Evolutionary conservation across 2,797 vertebrate species (phyloP), one percentile per base, ranked within the genome.

Genomic region (Leptodactylus fallax): DNA sequence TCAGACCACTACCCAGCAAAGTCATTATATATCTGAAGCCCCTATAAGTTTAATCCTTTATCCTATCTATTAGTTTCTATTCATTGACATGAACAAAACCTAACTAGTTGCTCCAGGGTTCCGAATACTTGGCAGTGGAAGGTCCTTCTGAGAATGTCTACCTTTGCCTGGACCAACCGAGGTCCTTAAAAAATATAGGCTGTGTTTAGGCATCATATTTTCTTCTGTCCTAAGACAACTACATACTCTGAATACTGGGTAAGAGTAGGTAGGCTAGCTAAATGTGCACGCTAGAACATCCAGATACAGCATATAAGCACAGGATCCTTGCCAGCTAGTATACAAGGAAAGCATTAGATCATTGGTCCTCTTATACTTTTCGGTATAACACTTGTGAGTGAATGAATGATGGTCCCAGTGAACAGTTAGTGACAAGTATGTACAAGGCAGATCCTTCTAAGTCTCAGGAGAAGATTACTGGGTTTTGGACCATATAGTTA

Each of bases 341-440:
- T 65, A 63, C 63, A 47, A 45, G 36, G 36, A 65, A 23, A 47
- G 23, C 56, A 65, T 45, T 69, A 36, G 53, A 23, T 58, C 53
- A 60, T 58, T 23, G 47, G 61, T 83, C 81, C 61, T 69, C 47
- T 51, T n/a, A 82, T 45, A 67, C 21, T 23, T 51, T 67, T 67
- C 47, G 13, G 45, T 51, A 60, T 60, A 55, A 27, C 79, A 81
- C 27, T 63, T 49, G 60, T 80, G 27, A 80, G n/a, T 60, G 19
- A 76, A 47, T 12, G 21, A 61, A 47, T 12, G 21, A 61, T 65
- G 12, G 72, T 78, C 47, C 56, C 0, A 51, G 72, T 74, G 83
- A 85, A 85, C 56, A 21, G 47, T 36, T 85, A 77, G 58, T 78
- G 83, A 47, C 36, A 77, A 60, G 72, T 74, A 77, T 85, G 72